A percentile compares a stretch with the other conserved stretches of the same genome.
phyloP scores from a whole-genome alignment of 2,888 invertebrate genomes.

The Abscondita cerata region DNA sequence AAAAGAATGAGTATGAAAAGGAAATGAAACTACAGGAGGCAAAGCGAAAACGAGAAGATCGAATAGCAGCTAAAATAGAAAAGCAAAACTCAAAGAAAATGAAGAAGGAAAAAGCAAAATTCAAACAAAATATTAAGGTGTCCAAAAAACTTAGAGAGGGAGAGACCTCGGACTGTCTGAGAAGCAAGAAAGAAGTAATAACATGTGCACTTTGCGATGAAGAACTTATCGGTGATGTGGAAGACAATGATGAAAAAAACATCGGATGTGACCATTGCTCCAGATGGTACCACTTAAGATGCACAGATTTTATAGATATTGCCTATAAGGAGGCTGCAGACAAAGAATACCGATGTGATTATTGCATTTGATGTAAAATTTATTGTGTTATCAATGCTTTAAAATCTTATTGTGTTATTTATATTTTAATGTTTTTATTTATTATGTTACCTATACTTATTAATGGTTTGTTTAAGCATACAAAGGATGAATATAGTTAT shows the following conservation, averaged over 20 bases:
- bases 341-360: background rate
- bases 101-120: no score
- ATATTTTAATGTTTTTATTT: no score
- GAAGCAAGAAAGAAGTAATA: background rate
- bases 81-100: no score
- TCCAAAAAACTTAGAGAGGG: background rate
- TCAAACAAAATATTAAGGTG: no score
- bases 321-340: background rate
- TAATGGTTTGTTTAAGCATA: background rate
- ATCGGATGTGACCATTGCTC: slow-evolving; percentile 29
- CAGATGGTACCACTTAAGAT: slow-evolving; percentile 19
- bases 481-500: background rate
- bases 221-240: slow-evolving; percentile 26
- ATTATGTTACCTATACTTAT: background rate
- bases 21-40: background rate
- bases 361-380: no score
- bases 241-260: slow-evolving; percentile 32
- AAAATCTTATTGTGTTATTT: no score
- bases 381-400: no score
- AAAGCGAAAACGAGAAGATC: background rate
- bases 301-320: background rate
- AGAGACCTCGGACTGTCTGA: background rate
- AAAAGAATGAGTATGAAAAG: background rate
- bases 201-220: slow-evolving; percentile 13
- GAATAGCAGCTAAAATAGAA: background rate